Base-by-base conservation (phyloP, 2,888 invertebrate genomes). In the Beris morrisii region DNA sequence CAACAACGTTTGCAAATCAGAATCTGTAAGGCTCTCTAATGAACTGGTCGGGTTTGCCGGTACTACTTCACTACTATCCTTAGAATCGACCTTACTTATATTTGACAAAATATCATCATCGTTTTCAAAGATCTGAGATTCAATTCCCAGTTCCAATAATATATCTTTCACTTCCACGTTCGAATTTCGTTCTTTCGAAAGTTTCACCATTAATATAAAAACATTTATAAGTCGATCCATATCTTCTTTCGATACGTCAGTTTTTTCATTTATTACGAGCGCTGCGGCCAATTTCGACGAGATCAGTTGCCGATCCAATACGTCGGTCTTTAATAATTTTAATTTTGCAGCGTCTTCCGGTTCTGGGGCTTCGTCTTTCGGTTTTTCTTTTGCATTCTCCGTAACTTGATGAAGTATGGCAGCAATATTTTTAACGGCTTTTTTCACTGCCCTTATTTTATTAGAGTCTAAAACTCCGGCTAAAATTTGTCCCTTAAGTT, bases 201-300 rank as follows among this genome's bases (percentile, higher is more conserved):
- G 84, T 76, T 87, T 86, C 0, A 86, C 86, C 85, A 88, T 86
- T 55, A 88, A 85, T 53, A 90, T 88, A 54, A 92, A 92, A 12
- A 92, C 88, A 73, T 91, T 90, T 38, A 93, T 88, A 0, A 93
- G 82, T 70, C 88, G 88, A 73, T 92, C 90, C 69, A 93, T 81
- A 74, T 93, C 92, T 59, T 86, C 88, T 63, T 90, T 88, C 4
- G 90, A 88, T 5, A 93, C 89, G 78, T 93, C 89, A 0, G 90
- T 89, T 77, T 90, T 88, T 54, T 93, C 93, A 78, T 92, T 91
- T 15, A 88, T 86, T 9, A 92, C 83, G 48, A 94, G 82, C 1
- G 91, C 90, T 32, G 87, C 88, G 0, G 93, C 92, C 78, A 93
- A 88, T 77, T 92, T 91, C 72, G 88, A 86, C 1, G 93, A 91